Evolutionary conservation across 2,113 vertebrate genomes (phyloP).

Genomic region (Telmatochromis bifrenatus): DNA sequence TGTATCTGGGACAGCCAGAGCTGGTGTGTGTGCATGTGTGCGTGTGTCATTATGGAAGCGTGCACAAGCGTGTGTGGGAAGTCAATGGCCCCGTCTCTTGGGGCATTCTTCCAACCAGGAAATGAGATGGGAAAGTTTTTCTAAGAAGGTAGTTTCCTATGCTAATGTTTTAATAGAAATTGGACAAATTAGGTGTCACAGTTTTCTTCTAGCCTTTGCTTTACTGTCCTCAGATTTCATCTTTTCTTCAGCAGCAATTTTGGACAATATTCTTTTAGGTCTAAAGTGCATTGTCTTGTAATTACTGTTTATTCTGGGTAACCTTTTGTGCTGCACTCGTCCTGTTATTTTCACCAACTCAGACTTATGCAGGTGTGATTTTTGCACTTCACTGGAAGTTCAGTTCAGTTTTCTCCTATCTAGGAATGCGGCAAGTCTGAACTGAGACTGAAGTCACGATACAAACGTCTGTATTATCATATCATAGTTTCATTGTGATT

Average conservation of each 20-base stretch:
- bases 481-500: background rate
- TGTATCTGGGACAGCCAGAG: slow-evolving; percentile 58
- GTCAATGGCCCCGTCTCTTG: slow-evolving; percentile 28
- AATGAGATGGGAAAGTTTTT: slow-evolving; percentile 33
- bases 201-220: background rate
- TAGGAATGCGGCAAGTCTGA: background rate
- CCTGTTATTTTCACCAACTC: background rate
- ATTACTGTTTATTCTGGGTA: background rate
- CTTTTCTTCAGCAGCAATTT: background rate
- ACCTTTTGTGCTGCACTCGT: background rate
- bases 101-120: slow-evolving; percentile 27
- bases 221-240: background rate
- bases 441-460: background rate
- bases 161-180: slow-evolving; percentile 41
- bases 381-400: background rate
- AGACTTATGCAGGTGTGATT: background rate
- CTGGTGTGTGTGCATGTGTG: slow-evolving; percentile 50
- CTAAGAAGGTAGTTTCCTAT: background rate
- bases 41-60: slow-evolving; percentile 27
- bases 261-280: background rate
- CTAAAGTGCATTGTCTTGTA: background rate
- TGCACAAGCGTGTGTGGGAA: slow-evolving; percentile 14
- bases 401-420: background rate
- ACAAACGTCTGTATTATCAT: background rate
- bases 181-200: slow-evolving; percentile 2